Evolutionary conservation across 2,888 invertebrate genomes (phyloP).

Genomic region (Cheilosia vulpina): DNA sequence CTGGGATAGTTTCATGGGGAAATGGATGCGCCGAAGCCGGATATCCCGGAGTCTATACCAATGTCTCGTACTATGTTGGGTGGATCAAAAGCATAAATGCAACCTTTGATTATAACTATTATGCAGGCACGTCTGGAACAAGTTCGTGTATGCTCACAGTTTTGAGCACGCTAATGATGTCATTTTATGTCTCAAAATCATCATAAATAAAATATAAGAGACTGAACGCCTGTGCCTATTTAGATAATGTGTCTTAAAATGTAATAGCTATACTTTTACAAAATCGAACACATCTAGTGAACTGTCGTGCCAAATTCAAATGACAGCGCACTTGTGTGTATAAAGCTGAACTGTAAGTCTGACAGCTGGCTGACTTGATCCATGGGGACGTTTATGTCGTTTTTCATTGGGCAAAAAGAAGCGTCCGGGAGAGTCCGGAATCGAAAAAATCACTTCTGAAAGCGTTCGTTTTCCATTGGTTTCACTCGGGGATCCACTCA

Average conservation of each 20-base stretch:
- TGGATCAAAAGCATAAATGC: slow-evolving; percentile 78
- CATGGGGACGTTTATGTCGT: no score
- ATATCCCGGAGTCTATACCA: slow-evolving; percentile 80
- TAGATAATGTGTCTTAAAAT: background rate
- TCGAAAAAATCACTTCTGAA: no score
- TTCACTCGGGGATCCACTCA: no score
- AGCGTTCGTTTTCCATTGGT: no score
- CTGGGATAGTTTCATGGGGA: slow-evolving; percentile 80
- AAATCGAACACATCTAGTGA: no score
- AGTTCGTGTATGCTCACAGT: no score
- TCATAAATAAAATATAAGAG: slow-evolving; percentile 7
- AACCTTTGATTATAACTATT: slow-evolving; percentile 76
- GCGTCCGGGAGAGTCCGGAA: no score
- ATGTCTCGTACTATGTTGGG: slow-evolving; percentile 76
- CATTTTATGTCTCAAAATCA: background rate
- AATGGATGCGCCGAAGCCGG: slow-evolving; percentile 76
- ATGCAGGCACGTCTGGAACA: slow-evolving; percentile 13
- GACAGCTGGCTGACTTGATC: no score
- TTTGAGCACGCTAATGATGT: no score
- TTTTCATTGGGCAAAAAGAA: no score
- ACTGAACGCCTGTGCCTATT: slow-evolving; percentile 14
- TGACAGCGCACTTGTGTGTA: slow-evolving; percentile 69
- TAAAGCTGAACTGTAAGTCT: no score
- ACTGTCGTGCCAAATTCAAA: background rate
- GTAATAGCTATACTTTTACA: no score